These are phyloP conservation scores for Coreoperca whiteheadi DNA, from an alignment of 2,113 vertebrate genomes.

Conservation along the genomic window DNA sequence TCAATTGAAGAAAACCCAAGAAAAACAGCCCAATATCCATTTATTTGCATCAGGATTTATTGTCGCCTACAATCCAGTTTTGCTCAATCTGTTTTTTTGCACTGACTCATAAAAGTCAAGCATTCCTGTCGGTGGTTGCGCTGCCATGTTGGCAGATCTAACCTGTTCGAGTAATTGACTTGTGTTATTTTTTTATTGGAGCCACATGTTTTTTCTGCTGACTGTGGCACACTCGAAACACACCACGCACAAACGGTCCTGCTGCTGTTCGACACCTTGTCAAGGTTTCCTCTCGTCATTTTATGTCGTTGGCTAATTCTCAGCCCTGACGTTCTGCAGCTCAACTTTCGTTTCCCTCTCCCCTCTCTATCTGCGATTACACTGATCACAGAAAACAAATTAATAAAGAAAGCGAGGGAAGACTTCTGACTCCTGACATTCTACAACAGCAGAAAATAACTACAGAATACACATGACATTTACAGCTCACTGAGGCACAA, in stretches of 20 bases:
- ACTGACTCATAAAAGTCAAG: slow-evolving; percentile 57
- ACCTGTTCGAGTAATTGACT: slow-evolving; percentile 71
- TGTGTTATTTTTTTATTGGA: slow-evolving; percentile 77
- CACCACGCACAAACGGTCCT: slow-evolving; percentile 35
- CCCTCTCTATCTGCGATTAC: neutral
- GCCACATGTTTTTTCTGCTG: slow-evolving; percentile 77
- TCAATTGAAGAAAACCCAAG: neutral
- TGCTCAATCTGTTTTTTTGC: slow-evolving; percentile 1
- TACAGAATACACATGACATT: neutral
- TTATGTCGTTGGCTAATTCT: slow-evolving; percentile 24
- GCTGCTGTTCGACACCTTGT: slow-evolving; percentile 65
- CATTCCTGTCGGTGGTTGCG: slow-evolving; percentile 23
- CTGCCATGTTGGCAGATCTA: slow-evolving; percentile 66
- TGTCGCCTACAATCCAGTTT: neutral
- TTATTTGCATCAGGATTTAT: slow-evolving; percentile 34
- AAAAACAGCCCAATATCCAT: neutral
- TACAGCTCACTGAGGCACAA: neutral
- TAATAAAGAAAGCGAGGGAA: neutral
- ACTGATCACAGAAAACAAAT: neutral
- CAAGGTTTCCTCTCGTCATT: slow-evolving; percentile 55
- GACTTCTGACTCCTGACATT: neutral
- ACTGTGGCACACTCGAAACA: slow-evolving; percentile 58
- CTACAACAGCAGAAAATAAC: neutral
- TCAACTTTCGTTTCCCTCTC: slow-evolving; percentile 29
- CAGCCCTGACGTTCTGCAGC: slow-evolving; percentile 3